A percentile compares a stretch with the other conserved stretches of the same genome.
Conservation (phyloP, 2,888 invertebrate species). For the Lydus trimaculatus region DNA sequence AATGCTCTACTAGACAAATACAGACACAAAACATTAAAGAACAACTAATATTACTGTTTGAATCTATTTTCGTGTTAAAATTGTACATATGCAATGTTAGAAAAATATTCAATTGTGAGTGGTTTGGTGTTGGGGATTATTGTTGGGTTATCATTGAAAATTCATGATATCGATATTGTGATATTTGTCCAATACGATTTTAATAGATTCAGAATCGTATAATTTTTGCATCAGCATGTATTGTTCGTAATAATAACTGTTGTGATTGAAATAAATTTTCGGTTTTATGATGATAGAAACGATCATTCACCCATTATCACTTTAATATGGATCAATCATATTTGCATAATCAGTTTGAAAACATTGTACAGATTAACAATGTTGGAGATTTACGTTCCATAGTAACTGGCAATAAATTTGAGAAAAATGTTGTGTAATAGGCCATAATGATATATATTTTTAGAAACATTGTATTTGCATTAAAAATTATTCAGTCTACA, state of each 20-base stretch:
- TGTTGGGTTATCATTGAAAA: too few species aligned
- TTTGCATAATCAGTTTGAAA: constrained; percentile 1
- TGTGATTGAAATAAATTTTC: background rate
- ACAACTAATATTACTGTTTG: too few species aligned
- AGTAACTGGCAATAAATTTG: background rate
- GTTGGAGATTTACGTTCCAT: background rate
- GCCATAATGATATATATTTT: background rate
- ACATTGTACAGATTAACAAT: background rate
- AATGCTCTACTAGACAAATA: constrained; percentile 39
- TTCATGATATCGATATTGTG: background rate
- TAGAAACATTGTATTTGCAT: background rate
- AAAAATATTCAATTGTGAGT: too few species aligned
- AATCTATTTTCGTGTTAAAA: too few species aligned
- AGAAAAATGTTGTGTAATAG: background rate
- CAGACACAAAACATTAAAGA: background rate
- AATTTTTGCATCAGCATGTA: background rate
- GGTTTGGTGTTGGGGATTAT: too few species aligned
- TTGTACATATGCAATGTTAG: too few species aligned
- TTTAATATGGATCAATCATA: background rate
- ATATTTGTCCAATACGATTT: background rate
- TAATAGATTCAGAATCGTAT: background rate
- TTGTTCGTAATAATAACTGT: background rate
- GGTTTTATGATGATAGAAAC: constrained; percentile 1
- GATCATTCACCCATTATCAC: constrained; percentile 1
- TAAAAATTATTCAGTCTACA: constrained; percentile 3